Conservation (phyloP, 2,113 vertebrate species). For the Clarias gariepinus region DNA sequence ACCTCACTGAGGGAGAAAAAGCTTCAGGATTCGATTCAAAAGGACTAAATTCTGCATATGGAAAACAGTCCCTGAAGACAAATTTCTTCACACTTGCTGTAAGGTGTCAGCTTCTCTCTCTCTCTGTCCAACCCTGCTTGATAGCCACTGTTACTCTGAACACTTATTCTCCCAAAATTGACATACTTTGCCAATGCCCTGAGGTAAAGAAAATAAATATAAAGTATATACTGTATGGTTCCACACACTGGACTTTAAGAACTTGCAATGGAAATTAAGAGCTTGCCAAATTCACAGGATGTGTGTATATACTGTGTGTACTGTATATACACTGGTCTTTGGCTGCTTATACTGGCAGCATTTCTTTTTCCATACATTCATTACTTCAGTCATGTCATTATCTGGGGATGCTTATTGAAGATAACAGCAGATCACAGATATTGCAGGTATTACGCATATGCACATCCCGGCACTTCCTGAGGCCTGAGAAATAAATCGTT, state of each 20-base stretch:
- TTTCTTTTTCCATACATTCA: slow-evolving; percentile 47
- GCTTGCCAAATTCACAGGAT: slow-evolving; percentile 59
- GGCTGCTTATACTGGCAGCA: not conserved
- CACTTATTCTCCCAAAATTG: slow-evolving; percentile 63
- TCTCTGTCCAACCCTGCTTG: slow-evolving; percentile 14
- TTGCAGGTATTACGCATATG: slow-evolving; percentile 5
- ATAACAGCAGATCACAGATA: not conserved
- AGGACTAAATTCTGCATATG: slow-evolving; percentile 37
- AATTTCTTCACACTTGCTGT: slow-evolving; percentile 26
- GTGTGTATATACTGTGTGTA: not conserved
- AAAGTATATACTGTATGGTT: slow-evolving; percentile 74
- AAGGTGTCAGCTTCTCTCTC: slow-evolving; percentile 29
- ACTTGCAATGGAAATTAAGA: slow-evolving; percentile 47
- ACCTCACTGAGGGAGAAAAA: not conserved
- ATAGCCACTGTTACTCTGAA: not conserved
- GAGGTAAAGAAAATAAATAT: slow-evolving; percentile 63
- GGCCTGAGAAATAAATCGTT: slow-evolving; percentile 38
- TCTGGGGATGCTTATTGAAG: not conserved
- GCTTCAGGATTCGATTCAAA: not conserved
- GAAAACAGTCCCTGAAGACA: slow-evolving; percentile 8
- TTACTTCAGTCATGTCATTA: slow-evolving; percentile 26
- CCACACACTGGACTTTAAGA: slow-evolving; percentile 66
- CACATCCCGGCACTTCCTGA: slow-evolving; percentile 21
- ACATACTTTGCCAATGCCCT: slow-evolving; percentile 67
- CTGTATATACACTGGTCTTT: not conserved